phyloP scores from a whole-genome alignment of 1,140 invertebrate genomes.

The Philotrypesis tridentata region DNA sequence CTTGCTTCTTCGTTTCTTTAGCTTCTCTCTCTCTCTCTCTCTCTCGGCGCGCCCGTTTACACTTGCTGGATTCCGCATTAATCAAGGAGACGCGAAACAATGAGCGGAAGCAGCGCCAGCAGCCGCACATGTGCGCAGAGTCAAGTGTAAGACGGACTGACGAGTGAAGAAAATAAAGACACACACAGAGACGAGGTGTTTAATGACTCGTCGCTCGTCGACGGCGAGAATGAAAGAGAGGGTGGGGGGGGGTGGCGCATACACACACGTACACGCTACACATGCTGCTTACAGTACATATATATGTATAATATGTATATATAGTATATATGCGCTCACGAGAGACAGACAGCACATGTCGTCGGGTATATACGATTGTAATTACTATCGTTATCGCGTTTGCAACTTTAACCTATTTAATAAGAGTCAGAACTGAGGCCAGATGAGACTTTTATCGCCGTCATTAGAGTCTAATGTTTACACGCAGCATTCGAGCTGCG shows the following conservation, averaged over 20 bases:
- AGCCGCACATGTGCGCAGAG: not conserved
- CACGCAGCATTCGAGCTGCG: not conserved
- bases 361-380: constrained; percentile 61
- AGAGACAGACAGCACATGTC: constrained; percentile 59
- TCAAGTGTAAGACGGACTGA: not conserved
- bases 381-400: constrained; percentile 69
- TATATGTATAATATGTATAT: no score
- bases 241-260: not conserved
- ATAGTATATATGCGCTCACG: constrained; percentile 37
- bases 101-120: constrained; percentile 16
- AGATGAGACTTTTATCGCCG: constrained; percentile 43
- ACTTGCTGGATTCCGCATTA: constrained; percentile 18
- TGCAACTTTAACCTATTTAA: constrained; percentile 71
- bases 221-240: not conserved
- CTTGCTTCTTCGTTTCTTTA: constrained; percentile 5
- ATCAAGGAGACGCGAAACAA: constrained; percentile 31
- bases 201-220: not conserved
- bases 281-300: no score
- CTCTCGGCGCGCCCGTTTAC: constrained; percentile 18
- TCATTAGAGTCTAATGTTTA: constrained; percentile 23
- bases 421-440: constrained; percentile 52
- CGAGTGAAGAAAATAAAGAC: not conserved
- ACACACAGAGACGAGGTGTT: not conserved
- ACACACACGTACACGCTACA: no score
- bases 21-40: no score